Conservation (phyloP, 1,140 invertebrate species). For the Pseudachorutes palmiensis region DNA sequence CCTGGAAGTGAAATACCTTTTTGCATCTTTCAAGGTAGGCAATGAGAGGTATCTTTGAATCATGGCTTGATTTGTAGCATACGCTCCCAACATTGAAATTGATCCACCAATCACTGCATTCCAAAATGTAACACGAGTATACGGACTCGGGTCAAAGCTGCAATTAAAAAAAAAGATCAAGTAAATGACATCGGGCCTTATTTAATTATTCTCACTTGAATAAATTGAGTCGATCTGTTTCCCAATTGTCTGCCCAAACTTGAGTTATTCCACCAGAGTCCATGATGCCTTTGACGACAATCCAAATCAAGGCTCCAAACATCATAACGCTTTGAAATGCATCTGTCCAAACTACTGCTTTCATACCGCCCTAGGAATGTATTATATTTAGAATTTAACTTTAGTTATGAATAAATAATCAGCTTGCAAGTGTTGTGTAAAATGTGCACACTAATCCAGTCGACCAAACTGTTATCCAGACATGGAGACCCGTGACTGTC, state of each 20-base stretch:
- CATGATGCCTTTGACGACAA: conserved; percentile 45
- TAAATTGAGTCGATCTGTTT: conserved; percentile 42
- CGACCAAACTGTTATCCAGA: no score
- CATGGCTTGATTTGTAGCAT: conserved; percentile 20
- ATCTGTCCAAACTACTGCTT: conserved; percentile 71
- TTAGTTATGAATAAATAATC: no score
- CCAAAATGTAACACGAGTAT: conserved; percentile 22
- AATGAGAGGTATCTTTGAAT: conserved; percentile 20
- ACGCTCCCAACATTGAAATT: conserved; percentile 15
- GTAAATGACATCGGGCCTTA: no score
- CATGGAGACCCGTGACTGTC: no score
- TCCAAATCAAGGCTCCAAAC: conserved; percentile 47
- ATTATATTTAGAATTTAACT: no score
- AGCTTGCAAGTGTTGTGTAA: no score
- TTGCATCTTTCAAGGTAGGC: conserved; percentile 15
- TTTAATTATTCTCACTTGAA: no score
- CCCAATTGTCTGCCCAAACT: conserved; percentile 43
- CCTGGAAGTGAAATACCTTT: conserved; percentile 1
- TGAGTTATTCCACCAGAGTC: conserved; percentile 45
- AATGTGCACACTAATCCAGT: no score
- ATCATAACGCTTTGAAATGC: conserved; percentile 70
- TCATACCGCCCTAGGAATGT: conserved; percentile 50
- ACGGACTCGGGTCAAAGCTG: conserved; percentile 14
- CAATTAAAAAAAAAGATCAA: no score
- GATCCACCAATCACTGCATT: conserved; percentile 9